These are phyloP conservation scores for Mythimna pallens DNA, from an alignment of 2,888 invertebrate species.

Conservation along the genomic window DNA sequence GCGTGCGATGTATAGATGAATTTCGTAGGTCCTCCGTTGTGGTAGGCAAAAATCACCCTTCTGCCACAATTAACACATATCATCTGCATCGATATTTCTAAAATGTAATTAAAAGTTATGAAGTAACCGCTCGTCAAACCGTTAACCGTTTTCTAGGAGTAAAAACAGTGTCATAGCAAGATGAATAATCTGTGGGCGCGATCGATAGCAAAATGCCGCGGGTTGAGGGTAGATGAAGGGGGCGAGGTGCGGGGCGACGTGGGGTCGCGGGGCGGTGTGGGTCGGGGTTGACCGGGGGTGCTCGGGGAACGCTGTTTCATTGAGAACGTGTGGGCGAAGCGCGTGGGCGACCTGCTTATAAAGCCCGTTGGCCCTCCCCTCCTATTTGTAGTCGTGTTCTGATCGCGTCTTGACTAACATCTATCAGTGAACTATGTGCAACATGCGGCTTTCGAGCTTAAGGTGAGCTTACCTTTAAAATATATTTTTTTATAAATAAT, in stretches of 20 bases:
- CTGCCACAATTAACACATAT: neutral
- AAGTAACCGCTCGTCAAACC: slow-evolving; percentile 38
- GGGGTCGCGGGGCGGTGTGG: slow-evolving; percentile 53
- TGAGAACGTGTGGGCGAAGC: slow-evolving; percentile 93
- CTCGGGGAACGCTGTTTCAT: slow-evolving; percentile 88
- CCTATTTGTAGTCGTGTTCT: slow-evolving; percentile 83
- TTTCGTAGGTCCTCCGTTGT: slow-evolving; percentile 2
- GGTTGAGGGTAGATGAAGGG: slow-evolving; percentile 70
- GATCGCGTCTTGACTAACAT: slow-evolving; percentile 75
- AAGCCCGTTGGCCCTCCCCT: slow-evolving; percentile 80
- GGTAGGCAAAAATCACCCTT: slow-evolving; percentile 16
- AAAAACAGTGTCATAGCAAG: slow-evolving; percentile 79
- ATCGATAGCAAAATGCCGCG: slow-evolving; percentile 85
- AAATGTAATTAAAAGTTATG: slow-evolving; percentile 33
- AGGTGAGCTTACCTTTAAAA: slow-evolving; percentile 75
- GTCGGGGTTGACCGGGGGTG: slow-evolving; percentile 51
- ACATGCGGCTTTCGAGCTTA: slow-evolving; percentile 79
- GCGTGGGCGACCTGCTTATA: slow-evolving; percentile 89
- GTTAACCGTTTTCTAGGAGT: slow-evolving; percentile 59
- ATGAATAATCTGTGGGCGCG: slow-evolving; percentile 88
- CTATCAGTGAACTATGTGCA: slow-evolving; percentile 80
- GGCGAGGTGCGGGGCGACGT: slow-evolving; percentile 66
- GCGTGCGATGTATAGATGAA: slow-evolving; percentile 9
- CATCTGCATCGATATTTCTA: slow-evolving; percentile 1
- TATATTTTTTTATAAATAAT: slow-evolving; percentile 14